Conservation (phyloP, 2,888 invertebrate species). For the Patella caerulea region DNA sequence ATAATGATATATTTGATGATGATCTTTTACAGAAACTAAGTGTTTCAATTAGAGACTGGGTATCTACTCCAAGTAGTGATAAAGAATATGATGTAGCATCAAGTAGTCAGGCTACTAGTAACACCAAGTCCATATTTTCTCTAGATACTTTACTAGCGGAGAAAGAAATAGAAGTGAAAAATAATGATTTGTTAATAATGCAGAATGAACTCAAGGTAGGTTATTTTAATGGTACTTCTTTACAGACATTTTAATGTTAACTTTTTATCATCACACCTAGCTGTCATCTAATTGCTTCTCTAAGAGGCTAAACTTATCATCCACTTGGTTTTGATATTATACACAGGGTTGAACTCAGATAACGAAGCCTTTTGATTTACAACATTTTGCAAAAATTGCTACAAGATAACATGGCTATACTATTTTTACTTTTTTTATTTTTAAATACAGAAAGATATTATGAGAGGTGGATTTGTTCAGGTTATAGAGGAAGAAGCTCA, state of each 20-base stretch:
- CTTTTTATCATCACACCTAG: too few species aligned
- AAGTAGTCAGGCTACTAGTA: not conserved
- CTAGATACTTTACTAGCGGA: conserved; percentile 26
- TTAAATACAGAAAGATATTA: conserved; percentile 28
- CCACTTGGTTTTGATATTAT: too few species aligned
- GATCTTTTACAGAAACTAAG: not conserved
- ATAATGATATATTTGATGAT: too few species aligned
- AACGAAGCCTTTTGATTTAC: too few species aligned
- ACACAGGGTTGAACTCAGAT: too few species aligned
- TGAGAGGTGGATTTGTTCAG: conserved; percentile 35
- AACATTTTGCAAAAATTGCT: too few species aligned
- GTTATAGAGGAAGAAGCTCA: conserved; percentile 27
- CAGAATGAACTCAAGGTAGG: not conserved
- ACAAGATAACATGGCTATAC: not conserved
- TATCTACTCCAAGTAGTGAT: not conserved
- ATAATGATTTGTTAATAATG: not conserved
- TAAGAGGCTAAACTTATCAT: too few species aligned
- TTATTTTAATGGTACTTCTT: not conserved
- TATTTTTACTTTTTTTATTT: not conserved
- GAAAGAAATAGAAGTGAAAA: conserved; percentile 25
- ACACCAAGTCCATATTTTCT: conserved; percentile 19
- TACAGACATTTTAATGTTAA: not conserved
- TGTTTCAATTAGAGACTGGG: too few species aligned
- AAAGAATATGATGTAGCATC: not conserved
- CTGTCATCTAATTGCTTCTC: too few species aligned